Percentiles rank a stretch among this genome's conserved stretches.
Evolutionary conservation across 2,797 vertebrate species (phyloP).

Genomic region (Gymnodraco acuticeps): DNA sequence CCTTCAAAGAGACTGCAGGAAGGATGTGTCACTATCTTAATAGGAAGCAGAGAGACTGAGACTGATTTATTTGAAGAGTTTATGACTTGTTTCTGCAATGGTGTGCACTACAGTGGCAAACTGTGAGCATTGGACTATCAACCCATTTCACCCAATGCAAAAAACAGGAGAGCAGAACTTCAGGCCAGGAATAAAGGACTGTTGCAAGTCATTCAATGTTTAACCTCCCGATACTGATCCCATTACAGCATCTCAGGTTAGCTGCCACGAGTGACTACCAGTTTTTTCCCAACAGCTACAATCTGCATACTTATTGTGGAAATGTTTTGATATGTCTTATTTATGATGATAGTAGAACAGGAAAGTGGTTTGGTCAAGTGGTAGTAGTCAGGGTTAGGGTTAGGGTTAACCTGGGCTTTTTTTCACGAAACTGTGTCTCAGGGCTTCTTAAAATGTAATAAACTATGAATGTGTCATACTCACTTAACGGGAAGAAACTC

Average conservation of each 20-base stretch:
- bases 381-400: too few relatives aligned
- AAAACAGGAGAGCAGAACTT: not conserved
- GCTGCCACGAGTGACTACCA: not conserved
- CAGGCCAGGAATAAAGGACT: not conserved
- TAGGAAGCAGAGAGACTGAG: slow-evolving; percentile 36
- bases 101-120: not conserved
- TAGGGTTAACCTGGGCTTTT: too few relatives aligned
- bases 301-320: too few relatives aligned
- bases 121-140: not conserved
- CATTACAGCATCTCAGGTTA: not conserved
- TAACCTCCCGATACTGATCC: not conserved
- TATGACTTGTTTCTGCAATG: slow-evolving; percentile 13
- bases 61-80: slow-evolving; percentile 19
- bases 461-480: too few relatives aligned
- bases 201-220: not conserved
- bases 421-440: too few relatives aligned
- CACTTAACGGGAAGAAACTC: too few relatives aligned
- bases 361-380: too few relatives aligned
- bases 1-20: slow-evolving; percentile 39
- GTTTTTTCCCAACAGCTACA: not conserved
- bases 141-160: not conserved
- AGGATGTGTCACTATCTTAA: slow-evolving; percentile 46
- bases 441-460: too few relatives aligned
- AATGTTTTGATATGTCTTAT: too few relatives aligned
- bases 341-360: too few relatives aligned